These are phyloP conservation scores for Drosophila dives DNA, from an alignment of 2,888 invertebrate species.

Conservation along the genomic window DNA sequence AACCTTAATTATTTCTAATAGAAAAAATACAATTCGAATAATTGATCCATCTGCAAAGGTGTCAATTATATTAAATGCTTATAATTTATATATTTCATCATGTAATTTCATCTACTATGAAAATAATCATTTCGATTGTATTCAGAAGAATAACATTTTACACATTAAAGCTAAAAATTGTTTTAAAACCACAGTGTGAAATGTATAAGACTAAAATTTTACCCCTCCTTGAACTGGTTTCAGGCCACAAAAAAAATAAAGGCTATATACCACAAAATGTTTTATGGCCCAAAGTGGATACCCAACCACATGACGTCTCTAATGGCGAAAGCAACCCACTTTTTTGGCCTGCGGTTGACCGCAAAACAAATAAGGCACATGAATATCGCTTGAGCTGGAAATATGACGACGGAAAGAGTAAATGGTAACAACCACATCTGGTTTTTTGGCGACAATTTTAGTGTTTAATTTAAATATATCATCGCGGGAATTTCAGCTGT, in stretches of 20 bases:
- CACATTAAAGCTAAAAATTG: background rate
- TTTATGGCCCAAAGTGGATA: background rate
- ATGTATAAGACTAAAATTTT: background rate
- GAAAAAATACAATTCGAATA: background rate
- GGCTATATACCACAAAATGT: background rate
- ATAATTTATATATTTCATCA: background rate
- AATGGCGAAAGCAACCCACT: background rate
- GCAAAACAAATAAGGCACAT: constrained; percentile 18
- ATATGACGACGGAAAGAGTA: constrained; percentile 1
- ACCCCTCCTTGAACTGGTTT: background rate
- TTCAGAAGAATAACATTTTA: background rate
- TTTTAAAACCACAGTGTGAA: background rate
- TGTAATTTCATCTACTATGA: background rate
- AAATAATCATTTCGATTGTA: background rate
- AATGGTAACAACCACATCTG: constrained; percentile 46
- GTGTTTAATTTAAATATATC: constrained; percentile 67
- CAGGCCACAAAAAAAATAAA: background rate
- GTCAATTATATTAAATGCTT: background rate
- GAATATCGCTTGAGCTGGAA: constrained; percentile 20
- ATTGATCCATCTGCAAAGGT: background rate
- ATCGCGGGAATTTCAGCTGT: background rate
- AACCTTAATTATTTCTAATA: no score
- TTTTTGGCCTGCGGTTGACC: constrained; percentile 36
- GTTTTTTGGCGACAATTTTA: constrained; percentile 56
- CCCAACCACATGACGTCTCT: constrained; percentile 2